Evolutionary conservation across 2,113 vertebrate species (phyloP).

Genomic region (Carassius carassius): DNA sequence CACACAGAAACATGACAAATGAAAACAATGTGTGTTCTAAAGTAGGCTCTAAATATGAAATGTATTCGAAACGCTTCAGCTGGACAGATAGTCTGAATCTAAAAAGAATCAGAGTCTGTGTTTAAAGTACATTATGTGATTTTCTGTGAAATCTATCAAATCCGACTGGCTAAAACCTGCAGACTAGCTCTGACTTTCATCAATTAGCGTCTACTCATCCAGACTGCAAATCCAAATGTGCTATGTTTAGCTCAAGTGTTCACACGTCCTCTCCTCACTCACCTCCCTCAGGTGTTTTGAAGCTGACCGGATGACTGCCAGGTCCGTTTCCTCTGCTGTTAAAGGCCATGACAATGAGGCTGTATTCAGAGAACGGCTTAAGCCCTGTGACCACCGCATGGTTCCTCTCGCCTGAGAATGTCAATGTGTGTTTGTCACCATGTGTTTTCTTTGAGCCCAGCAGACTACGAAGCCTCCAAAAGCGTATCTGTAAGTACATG

Average conservation of each 20-base stretch:
- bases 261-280: constrained; percentile 53
- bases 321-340: constrained; percentile 92
- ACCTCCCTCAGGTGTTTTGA: constrained; percentile 98
- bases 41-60: not conserved
- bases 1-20: not conserved
- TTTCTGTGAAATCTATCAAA: not conserved
- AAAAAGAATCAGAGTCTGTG: not conserved
- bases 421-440: constrained; percentile 79
- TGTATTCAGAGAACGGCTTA: constrained; percentile 90
- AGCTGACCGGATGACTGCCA: constrained; percentile 81
- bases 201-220: not conserved
- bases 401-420: constrained; percentile 80
- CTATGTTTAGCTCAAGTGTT: not conserved
- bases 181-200: not conserved
- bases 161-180: not conserved
- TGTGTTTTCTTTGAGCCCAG: constrained; percentile 80
- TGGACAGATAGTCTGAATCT: not conserved
- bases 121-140: not conserved
- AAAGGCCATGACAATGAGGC: constrained; percentile 86
- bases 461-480: constrained; percentile 88
- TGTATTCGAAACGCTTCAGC: not conserved
- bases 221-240: not conserved
- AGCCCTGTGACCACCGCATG: constrained; percentile 83
- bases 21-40: not conserved
- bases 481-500: constrained; percentile 78